A percentile compares a stretch with the other conserved stretches of the same genome.
phyloP scores from a whole-genome alignment of 2,888 invertebrate genomes.

The Gastracanthus pulcherrimus region DNA sequence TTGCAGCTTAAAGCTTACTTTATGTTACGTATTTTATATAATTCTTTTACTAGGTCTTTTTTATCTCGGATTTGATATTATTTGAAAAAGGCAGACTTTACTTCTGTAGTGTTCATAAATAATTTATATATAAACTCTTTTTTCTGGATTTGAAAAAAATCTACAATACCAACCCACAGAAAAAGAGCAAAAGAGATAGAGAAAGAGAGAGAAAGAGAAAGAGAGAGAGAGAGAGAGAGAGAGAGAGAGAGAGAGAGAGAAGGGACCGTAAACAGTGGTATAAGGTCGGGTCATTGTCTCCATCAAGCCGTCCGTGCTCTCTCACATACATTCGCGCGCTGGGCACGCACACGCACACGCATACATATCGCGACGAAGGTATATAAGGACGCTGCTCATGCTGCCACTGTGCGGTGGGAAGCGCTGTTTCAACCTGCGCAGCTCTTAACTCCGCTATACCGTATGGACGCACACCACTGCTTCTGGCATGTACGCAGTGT shows the following conservation, averaged over 20 bases:
- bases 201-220: not conserved
- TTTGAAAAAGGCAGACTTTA: too few relatives aligned
- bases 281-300: constrained; percentile 63
- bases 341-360: constrained; percentile 23
- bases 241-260: too few relatives aligned
- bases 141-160: too few relatives aligned
- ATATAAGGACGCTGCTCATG: not conserved
- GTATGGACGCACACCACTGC: not conserved
- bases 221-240: not conserved
- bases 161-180: too few relatives aligned
- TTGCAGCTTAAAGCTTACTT: too few relatives aligned
- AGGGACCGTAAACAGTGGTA: constrained; percentile 60
- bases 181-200: not conserved
- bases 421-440: not conserved
- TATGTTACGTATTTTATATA: too few relatives aligned
- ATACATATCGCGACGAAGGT: not conserved
- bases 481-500: not conserved
- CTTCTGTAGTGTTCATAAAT: too few relatives aligned
- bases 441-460: not conserved
- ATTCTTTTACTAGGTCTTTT: too few relatives aligned
- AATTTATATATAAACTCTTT: too few relatives aligned
- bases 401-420: not conserved
- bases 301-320: constrained; percentile 54
- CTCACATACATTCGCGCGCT: not conserved
- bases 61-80: too few relatives aligned